A percentile compares a stretch with the other conserved stretches of the same genome.
Evolutionary conservation across 1,140 invertebrate species (phyloP).

Genomic region (Drosophila grimshawi): DNA sequence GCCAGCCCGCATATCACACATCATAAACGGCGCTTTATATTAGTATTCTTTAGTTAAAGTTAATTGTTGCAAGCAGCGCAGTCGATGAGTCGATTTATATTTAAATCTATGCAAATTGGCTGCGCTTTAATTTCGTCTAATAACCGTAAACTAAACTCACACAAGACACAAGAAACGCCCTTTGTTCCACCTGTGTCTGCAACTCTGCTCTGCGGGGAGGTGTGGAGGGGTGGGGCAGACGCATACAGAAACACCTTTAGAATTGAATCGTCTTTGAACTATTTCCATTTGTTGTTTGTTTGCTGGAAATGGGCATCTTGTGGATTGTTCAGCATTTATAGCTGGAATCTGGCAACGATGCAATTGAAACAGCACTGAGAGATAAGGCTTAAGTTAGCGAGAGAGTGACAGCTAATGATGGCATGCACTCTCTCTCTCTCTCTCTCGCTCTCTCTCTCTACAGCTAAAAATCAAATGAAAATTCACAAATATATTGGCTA

Average conservation of each 20-base stretch:
- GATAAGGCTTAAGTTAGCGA: neutral
- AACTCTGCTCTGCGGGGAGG: too few relatives aligned
- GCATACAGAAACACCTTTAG: too few relatives aligned
- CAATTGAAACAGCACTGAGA: neutral
- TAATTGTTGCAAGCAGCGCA: neutral
- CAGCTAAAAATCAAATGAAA: too few relatives aligned
- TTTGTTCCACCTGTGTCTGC: neutral
- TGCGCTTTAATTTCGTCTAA: slow-evolving; percentile 50
- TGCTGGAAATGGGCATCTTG: neutral
- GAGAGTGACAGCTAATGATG: too few relatives aligned
- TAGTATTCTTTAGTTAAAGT: slow-evolving; percentile 22
- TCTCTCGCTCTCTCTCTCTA: too few relatives aligned
- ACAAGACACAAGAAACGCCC: neutral
- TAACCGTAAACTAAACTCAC: slow-evolving; percentile 39
- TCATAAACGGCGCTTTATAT: slow-evolving; percentile 55
- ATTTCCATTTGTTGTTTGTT: neutral
- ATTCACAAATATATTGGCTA: neutral
- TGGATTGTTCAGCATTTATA: too few relatives aligned
- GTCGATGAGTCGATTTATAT: slow-evolving; percentile 12
- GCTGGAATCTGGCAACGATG: slow-evolving; percentile 1
- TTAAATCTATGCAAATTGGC: slow-evolving; percentile 57
- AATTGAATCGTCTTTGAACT: too few relatives aligned
- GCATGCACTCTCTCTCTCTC: too few relatives aligned
- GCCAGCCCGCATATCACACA: slow-evolving; percentile 74
- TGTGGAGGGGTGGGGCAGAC: neutral